Base-by-base conservation (phyloP, 2,888 invertebrate genomes). In the Steinernema hermaphroditum region DNA sequence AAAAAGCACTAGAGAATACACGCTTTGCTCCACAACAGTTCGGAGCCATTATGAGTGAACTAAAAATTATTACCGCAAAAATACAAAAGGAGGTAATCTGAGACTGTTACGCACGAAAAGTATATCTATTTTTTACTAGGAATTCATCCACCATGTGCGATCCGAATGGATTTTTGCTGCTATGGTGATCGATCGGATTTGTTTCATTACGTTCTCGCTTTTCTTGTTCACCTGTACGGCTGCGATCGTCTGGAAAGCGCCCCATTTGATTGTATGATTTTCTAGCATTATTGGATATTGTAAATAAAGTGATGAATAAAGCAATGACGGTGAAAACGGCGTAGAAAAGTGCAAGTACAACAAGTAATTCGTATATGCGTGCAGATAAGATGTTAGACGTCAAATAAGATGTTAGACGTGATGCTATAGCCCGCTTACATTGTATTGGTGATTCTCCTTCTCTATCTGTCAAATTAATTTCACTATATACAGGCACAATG, bases 161-260 rank as follows among this genome's bases (percentile, higher is more conserved):
- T 80, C 82, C 9, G 85, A 85, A 54, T 82, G 81, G 81, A 85
- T 85, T 78, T 85, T 85, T 71, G 84, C 83, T 2, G 83, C 83
- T 41, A 83, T 84, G 78, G 79, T 79, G 14, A 74, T 85, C 68
- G 85, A 85, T 71, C 79, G 85, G 32, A 77, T 85, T 43, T 85
- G 85, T 72, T 83, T 85, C 76, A 76, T 84, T 41, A 79, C 81
- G 22, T 85, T 85, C 70, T 80, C 84, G 4, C 76, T 77, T 9
- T 85, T 85, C 71, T 75, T 85, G 34, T 76, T 83, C 69, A 74
- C 80, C 57, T 84, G 85, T 74, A 83, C 82, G 24, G 78, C 77
- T 29, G 77, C 80, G 68, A 80, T 84, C 50, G 77, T 81, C n/a
- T 83, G 78, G 71, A 77, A 80, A 71, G 85, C 85, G 9, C 85